Evolutionary conservation across 1,140 invertebrate genomes (phyloP), one percentile per base, ranked within the genome.

Genomic region (Listronotus bonariensis): DNA sequence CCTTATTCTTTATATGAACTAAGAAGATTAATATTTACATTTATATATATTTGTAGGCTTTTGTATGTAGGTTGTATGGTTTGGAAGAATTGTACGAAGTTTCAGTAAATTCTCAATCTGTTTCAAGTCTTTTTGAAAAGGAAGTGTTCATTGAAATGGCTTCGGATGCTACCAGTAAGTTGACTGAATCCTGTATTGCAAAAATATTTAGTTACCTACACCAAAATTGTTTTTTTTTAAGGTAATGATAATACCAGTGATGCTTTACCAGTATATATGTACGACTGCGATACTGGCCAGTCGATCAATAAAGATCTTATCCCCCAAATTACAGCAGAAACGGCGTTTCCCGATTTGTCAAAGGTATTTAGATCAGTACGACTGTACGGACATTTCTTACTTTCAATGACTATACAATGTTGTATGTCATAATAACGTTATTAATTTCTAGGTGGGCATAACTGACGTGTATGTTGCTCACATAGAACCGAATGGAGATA

Each of bases 61-160:
- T 88, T 38, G 78, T 84, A 57, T 81, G 87, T 68, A 80, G 82
- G 18, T 71, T 89, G 56, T 79, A 80, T 40, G 85, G 84, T 41
- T 76, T 87, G 3, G 87, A 88, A 76, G 84, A 84, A 45, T 80
- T 83, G 59, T 72, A 73, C 12, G 77, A 81, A 56, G 78, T 74
- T 62, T 77, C 68, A 9, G 31, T 31, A 14, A 60, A 62, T 56
- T 73, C 72, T 3, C 63, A 73, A 12, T 51, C 63, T 58, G 48
- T 78, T 41, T n/a, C 48, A 17, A 41, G 10, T 40, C 55, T 72
- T 12, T 31, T 64, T 12, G 65, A 64, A 17, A 68, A 57, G 20
- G 26, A 65, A 20, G 68, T 70, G 14, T 14, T 68, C 9, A 38
- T 74, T 51, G 72, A 74, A 65, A 34, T 71, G 5, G 66, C 67